Evolutionary conservation across 2,113 vertebrate genomes (phyloP).

Genomic region (Motacilla alba): DNA sequence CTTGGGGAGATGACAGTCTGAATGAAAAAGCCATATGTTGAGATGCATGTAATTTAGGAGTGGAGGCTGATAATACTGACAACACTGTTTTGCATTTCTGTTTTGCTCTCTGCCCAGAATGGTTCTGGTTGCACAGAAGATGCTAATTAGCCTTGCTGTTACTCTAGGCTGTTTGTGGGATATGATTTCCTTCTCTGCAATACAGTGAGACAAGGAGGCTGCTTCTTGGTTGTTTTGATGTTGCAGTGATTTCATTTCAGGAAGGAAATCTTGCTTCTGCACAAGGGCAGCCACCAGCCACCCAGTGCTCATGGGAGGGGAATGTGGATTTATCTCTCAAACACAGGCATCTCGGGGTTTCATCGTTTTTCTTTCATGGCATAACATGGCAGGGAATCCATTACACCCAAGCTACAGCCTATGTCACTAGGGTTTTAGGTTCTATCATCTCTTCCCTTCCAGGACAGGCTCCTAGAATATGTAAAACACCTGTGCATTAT

Average conservation of each 20-base stretch:
- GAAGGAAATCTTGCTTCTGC: background rate
- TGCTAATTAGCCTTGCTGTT: background rate
- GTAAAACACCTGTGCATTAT: background rate
- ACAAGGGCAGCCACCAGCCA: background rate
- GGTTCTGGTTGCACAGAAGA: background rate
- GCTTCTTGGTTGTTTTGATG: background rate
- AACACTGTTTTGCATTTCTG: background rate
- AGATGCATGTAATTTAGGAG: background rate
- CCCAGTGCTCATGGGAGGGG: background rate
- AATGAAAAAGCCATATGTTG: background rate
- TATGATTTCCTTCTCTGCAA: background rate
- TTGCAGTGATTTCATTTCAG: background rate
- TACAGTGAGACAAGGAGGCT: background rate
- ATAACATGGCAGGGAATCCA: background rate
- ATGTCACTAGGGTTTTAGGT: background rate
- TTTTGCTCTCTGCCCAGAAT: background rate
- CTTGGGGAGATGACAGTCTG: background rate
- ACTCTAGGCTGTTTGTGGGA: background rate
- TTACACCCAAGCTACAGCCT: background rate
- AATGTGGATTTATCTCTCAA: background rate
- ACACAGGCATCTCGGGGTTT: background rate
- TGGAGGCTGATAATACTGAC: background rate
- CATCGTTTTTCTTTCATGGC: background rate
- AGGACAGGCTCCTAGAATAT: background rate
- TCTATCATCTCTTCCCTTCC: background rate